A percentile compares a stretch with the other conserved stretches of the same genome.
Evolutionary conservation across 2,797 vertebrate genomes (phyloP).

Genomic region (Gallinago nigripennis): DNA sequence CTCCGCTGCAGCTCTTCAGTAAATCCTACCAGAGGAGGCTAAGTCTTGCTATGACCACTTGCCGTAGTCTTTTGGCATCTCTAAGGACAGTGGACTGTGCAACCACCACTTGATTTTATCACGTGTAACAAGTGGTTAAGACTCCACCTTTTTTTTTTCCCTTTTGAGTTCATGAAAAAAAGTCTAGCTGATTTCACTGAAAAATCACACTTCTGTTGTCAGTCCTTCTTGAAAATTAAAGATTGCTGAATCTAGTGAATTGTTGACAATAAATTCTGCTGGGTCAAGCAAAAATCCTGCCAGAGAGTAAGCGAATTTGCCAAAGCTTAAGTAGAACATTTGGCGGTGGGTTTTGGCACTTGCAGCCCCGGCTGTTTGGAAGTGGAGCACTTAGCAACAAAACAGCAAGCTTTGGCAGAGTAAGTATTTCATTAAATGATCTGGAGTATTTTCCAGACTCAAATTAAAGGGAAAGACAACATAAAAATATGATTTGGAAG

Average conservation of each 20-base stretch:
- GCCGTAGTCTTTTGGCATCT: background rate
- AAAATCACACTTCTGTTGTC: background rate
- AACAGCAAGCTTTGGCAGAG: slow-evolving; percentile 25
- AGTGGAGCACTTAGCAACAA: slow-evolving; percentile 15
- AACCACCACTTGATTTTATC: background rate
- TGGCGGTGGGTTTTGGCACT: slow-evolving; percentile 7
- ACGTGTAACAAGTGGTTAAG: rapidly evolving
- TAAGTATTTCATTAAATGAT: background rate
- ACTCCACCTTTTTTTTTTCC: background rate
- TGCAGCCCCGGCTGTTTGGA: slow-evolving; percentile 4
- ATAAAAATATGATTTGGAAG: slow-evolving; percentile 6
- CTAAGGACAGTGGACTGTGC: background rate
- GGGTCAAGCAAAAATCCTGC: background rate
- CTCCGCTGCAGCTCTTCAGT: background rate
- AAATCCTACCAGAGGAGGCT: background rate
- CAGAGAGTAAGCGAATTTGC: background rate
- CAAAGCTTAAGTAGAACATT: slow-evolving; percentile 14
- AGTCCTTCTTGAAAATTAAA: background rate
- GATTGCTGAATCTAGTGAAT: slow-evolving; percentile 32
- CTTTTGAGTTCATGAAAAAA: background rate
- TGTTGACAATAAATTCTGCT: slow-evolving; percentile 9
- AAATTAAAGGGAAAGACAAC: slow-evolving; percentile 7
- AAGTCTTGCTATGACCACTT: background rate
- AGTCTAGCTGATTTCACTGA: background rate
- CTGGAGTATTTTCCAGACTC: background rate